These are phyloP conservation scores for Ceyx margarethae DNA, from an alignment of 2,113 vertebrate genomes.

Conservation along the genomic window DNA sequence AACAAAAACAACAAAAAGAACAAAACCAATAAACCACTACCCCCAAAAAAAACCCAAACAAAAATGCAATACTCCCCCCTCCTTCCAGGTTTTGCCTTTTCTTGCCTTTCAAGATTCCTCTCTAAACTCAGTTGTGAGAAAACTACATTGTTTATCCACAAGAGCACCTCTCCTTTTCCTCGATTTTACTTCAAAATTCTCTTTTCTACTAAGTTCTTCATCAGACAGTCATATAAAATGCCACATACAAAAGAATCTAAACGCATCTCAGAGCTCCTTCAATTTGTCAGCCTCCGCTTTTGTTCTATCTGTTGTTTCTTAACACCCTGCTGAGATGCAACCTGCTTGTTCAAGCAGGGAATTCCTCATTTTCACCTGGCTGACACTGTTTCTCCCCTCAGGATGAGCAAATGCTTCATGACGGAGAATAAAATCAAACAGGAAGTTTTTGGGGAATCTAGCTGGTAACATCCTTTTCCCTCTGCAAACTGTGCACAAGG, in stretches of 20 bases:
- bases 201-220: background rate
- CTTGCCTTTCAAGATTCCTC: background rate
- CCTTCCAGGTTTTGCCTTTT: too few relatives aligned
- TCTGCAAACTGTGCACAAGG: background rate
- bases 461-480: background rate
- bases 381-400: background rate
- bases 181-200: background rate
- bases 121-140: background rate
- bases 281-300: background rate
- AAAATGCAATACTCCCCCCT: too few relatives aligned
- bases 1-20: too few relatives aligned
- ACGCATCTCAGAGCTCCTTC: background rate
- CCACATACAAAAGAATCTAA: background rate
- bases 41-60: too few relatives aligned
- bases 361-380: slow-evolving; percentile 10
- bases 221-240: background rate
- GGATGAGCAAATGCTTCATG: background rate
- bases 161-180: background rate
- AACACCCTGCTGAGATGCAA: background rate
- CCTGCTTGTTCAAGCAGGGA: background rate
- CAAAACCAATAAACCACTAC: too few relatives aligned
- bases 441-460: background rate
- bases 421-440: background rate
- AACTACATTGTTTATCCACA: background rate
- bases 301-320: background rate